Conservation (phyloP, 2,888 invertebrate genomes). For the Agrilus cyanescens region DNA sequence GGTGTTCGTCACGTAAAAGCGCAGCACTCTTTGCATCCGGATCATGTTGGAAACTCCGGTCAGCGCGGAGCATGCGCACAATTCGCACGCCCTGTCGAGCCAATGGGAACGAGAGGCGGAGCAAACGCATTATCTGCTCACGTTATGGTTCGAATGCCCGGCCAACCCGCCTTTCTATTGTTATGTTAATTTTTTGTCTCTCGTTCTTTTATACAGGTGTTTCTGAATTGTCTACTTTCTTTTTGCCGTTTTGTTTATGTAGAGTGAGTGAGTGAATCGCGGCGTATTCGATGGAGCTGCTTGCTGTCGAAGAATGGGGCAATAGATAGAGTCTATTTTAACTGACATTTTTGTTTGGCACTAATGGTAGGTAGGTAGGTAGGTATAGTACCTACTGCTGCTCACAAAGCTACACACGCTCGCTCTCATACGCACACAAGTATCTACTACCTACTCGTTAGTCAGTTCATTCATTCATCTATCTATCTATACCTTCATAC, state of each 20-base stretch:
- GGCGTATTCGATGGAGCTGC: background rate
- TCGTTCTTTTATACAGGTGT: slow-evolving; percentile 37
- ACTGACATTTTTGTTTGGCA: no score
- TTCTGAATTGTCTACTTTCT: slow-evolving; percentile 29
- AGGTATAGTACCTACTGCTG: no score
- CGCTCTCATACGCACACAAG: background rate
- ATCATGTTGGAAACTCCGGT: slow-evolving; percentile 14
- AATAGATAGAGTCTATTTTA: background rate
- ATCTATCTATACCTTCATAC: no score
- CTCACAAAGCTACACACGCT: background rate
- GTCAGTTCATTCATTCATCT: background rate
- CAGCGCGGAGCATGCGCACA: slow-evolving; percentile 24
- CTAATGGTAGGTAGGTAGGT: no score
- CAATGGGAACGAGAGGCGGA: slow-evolving; percentile 29
- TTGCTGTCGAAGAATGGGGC: background rate
- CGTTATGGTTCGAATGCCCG: slow-evolving; percentile 33
- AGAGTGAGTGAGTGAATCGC: background rate
- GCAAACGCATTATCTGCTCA: slow-evolving; percentile 29
- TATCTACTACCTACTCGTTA: background rate
- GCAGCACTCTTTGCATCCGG: slow-evolving; percentile 28
- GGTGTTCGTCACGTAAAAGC: slow-evolving; percentile 31
- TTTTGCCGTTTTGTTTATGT: slow-evolving; percentile 8
- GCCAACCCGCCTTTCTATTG: slow-evolving; percentile 33
- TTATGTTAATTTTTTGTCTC: slow-evolving; percentile 38
- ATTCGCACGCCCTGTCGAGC: slow-evolving; percentile 18